Evolutionary conservation across 2,113 vertebrate genomes (phyloP).

Genomic region (Dasyurus viverrinus): DNA sequence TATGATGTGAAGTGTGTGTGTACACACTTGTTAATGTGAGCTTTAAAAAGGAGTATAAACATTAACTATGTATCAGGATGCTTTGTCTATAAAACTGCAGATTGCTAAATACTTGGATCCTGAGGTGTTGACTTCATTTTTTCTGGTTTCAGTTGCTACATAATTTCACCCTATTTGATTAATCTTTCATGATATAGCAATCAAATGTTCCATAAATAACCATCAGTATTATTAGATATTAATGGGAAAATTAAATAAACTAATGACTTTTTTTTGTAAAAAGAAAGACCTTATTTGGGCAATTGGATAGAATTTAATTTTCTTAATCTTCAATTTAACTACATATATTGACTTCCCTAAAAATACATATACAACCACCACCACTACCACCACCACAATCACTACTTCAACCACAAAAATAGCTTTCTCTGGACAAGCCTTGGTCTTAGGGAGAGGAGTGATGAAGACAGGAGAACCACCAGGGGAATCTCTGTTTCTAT

Average conservation of each 20-base stretch:
- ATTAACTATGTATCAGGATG: neutral
- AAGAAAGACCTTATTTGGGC: neutral
- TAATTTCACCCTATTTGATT: neutral
- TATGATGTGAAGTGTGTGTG: neutral
- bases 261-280: neutral
- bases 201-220: neutral
- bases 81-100: neutral
- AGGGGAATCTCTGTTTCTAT: too few relatives aligned
- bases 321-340: neutral
- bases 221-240: neutral
- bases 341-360: neutral
- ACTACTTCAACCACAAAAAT: neutral
- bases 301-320: neutral
- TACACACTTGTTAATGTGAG: neutral
- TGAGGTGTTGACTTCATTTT: neutral
- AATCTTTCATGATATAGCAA: neutral
- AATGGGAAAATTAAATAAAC: neutral
- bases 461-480: too few relatives aligned
- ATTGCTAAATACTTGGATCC: neutral
- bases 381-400: neutral
- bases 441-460: too few relatives aligned
- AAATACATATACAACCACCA: neutral
- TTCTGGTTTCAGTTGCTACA: neutral
- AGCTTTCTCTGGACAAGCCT: neutral
- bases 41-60: neutral